A percentile compares a stretch with the other conserved stretches of the same genome.
Evolutionary conservation across 2,113 vertebrate species (phyloP).

Genomic region (Rana temporaria): DNA sequence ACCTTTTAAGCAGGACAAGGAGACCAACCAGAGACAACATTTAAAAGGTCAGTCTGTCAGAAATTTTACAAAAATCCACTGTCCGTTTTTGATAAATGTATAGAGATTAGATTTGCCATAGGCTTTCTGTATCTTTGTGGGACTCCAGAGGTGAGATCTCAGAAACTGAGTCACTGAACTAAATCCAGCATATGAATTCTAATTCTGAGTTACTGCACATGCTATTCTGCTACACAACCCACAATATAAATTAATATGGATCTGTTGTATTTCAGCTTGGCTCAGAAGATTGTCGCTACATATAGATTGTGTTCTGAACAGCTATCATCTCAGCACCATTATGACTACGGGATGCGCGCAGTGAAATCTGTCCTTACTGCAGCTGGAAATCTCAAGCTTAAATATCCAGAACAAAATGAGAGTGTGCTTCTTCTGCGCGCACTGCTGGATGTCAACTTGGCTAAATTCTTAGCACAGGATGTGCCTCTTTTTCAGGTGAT

Average conservation of each 20-base stretch:
- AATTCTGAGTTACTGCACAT: too few relatives aligned
- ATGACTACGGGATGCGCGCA: conserved; percentile 92
- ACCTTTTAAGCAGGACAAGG: too few relatives aligned
- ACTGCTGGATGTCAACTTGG: conserved; percentile 89
- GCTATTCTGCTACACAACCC: too few relatives aligned
- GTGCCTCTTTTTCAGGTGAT: conserved; percentile 90
- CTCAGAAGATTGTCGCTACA: conserved; percentile 93
- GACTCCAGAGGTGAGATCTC: not conserved
- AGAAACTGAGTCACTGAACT: not conserved
- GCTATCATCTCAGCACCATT: conserved; percentile 92
- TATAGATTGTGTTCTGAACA: conserved; percentile 93
- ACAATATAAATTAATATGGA: too few relatives aligned
- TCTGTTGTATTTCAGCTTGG: conserved; percentile 73
- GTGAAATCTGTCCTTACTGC: conserved; percentile 94
- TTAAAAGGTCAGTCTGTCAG: too few relatives aligned
- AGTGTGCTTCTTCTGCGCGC: conserved; percentile 84
- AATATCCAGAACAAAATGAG: conserved; percentile 86
- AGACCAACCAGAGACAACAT: too few relatives aligned
- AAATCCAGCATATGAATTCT: too few relatives aligned
- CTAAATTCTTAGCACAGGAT: conserved; percentile 92
- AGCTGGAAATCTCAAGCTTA: conserved; percentile 90
- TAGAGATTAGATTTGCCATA: too few relatives aligned
- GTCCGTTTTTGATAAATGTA: too few relatives aligned
- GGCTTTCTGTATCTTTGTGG: too few relatives aligned
- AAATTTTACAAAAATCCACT: too few relatives aligned